These are phyloP conservation scores for Ceriagrion tenellum DNA, from an alignment of 2,888 invertebrate genomes.

Conservation along the genomic window DNA sequence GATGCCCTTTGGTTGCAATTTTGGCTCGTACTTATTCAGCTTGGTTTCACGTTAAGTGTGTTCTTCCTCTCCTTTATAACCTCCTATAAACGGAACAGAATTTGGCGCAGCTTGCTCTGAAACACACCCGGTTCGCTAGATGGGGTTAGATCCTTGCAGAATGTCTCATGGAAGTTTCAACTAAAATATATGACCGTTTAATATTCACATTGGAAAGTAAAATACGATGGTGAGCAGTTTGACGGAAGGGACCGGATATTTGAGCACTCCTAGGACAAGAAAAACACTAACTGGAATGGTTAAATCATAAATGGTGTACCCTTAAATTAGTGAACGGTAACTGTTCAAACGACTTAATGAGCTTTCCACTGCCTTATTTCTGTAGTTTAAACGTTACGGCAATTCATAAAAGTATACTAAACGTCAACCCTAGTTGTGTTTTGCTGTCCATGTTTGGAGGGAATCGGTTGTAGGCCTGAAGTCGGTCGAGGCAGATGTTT, in stretches of 20 bases:
- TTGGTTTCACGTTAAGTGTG: background rate
- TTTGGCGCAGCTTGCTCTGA: background rate
- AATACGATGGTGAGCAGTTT: background rate
- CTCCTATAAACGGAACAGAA: background rate
- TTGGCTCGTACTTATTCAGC: background rate
- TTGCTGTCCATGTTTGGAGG: background rate
- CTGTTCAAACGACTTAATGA: background rate
- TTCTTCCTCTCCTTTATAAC: background rate
- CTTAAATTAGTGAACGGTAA: background rate
- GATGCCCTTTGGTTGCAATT: background rate
- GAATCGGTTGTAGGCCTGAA: background rate
- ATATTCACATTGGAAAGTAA: background rate
- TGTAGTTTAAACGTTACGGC: background rate
- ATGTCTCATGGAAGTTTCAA: background rate
- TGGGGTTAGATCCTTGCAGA: background rate
- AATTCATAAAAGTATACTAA: background rate
- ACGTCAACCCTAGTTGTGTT: background rate
- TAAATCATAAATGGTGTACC: background rate
- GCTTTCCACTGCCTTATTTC: background rate
- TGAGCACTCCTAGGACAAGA: background rate
- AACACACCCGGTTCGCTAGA: background rate
- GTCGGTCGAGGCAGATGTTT: background rate
- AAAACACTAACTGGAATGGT: background rate
- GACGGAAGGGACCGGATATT: constrained; percentile 13
- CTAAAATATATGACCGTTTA: background rate